phyloP scores from a whole-genome alignment of 2,113 vertebrate genomes.

The Microtus ochrogaster region DNA sequence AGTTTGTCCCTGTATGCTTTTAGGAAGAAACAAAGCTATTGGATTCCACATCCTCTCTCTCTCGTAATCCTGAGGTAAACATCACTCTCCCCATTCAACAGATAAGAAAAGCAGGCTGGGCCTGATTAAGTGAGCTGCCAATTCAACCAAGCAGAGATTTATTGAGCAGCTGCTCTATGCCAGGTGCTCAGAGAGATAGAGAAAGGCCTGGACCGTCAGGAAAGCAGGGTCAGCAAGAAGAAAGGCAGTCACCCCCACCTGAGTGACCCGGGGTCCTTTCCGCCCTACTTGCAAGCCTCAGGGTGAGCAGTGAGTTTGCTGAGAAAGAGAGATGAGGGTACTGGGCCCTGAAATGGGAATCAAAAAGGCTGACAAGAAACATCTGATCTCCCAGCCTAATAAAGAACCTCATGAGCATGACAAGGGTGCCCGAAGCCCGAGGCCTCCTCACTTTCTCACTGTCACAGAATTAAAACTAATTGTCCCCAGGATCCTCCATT shows the following conservation, averaged over 20 bases:
- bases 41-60: not conserved
- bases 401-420: conserved; percentile 44
- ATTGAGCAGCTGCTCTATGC: not conserved
- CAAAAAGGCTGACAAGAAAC: not conserved
- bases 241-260: not conserved
- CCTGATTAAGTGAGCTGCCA: conserved; percentile 55
- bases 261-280: not conserved
- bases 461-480: conserved; percentile 75
- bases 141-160: conserved; percentile 9
- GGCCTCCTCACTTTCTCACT: conserved; percentile 61
- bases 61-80: not conserved
- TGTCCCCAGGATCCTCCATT: conserved; percentile 77
- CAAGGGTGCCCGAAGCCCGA: not conserved
- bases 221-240: not conserved
- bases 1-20: not conserved
- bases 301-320: not conserved
- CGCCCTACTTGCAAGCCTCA: accelerated
- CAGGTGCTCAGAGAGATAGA: conserved; percentile 53
- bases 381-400: conserved; percentile 46
- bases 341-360: not conserved
- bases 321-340: not conserved
- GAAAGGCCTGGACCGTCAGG: not conserved
- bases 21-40: not conserved
- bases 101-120: conserved; percentile 49
- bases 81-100: conserved; percentile 51